Conservation (phyloP, 2,888 invertebrate genomes). For the Lacanobia oleracea region DNA sequence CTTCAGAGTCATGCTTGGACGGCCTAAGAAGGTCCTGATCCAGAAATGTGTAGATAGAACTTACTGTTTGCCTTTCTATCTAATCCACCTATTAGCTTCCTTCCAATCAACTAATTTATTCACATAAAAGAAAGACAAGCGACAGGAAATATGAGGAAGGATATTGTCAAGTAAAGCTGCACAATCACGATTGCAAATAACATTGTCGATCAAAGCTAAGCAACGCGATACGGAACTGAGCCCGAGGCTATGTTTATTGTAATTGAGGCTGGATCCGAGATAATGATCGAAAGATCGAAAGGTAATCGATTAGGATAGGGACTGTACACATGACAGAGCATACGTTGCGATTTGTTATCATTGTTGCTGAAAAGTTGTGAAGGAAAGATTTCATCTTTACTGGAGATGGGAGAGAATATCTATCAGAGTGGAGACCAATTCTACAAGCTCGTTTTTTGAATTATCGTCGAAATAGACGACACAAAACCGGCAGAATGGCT, state of each 20-base stretch:
- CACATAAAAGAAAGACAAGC: constrained; percentile 45
- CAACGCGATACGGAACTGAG: constrained; percentile 78
- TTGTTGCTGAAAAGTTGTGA: not conserved
- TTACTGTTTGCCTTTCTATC: not conserved
- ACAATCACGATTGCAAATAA: constrained; percentile 52
- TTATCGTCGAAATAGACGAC: not conserved
- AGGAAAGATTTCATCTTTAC: not conserved
- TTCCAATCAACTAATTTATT: constrained; percentile 6
- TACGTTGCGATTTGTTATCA: not conserved
- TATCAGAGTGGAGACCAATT: too few species aligned
- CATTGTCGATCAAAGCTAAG: constrained; percentile 62
- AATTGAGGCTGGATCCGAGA: constrained; percentile 73
- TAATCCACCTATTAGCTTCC: not conserved
- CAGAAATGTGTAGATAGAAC: not conserved
- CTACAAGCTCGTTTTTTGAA: too few species aligned
- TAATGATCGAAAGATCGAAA: constrained; percentile 73
- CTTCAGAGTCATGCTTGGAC: not conserved
- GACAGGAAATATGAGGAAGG: constrained; percentile 45
- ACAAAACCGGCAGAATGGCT: not conserved
- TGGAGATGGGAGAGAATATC: too few species aligned
- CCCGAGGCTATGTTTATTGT: constrained; percentile 76
- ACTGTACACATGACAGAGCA: constrained; percentile 23
- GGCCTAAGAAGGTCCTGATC: not conserved
- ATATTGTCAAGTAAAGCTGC: constrained; percentile 49
- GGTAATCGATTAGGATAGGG: constrained; percentile 75